Evolutionary conservation across 2,888 invertebrate genomes (phyloP), one percentile per base, ranked within the genome.

Genomic region (Lepeophtheirus nordmannii): DNA sequence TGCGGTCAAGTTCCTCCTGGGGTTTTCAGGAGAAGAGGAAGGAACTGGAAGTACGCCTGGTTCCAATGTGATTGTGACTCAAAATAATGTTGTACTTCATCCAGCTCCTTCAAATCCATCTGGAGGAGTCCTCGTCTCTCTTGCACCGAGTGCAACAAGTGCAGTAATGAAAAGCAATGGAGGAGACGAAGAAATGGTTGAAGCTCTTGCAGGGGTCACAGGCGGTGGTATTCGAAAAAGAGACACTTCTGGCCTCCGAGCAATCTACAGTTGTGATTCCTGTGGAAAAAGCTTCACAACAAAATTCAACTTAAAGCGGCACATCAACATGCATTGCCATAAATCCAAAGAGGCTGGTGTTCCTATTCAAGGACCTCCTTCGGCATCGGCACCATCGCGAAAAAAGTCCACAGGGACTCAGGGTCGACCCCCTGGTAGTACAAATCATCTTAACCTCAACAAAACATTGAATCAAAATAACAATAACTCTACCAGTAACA

Each of bases 321-420:
- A 66, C 58, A 66, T 66, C 40, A 66, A 66, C 60, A 66, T 66
- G 66, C 66, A 66, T 41, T 66, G 66, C 40, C 40, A 39, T 40
- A 40, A 53, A 41, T 41, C 41, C 41, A 40, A 53, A 20, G 66
- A 66, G 41, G 58, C 58, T 60, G 66, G 66, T 9, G 60, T 66
- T 10, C 66, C 66, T 30, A 66, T 66, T 37, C 66, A 66, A 41
- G 66, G 66, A 10, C 66, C 66, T n/a, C 66, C 66, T 37, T 66
- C 66, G 7, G 66, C 66, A 59, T 61, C 59, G 10, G 60, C 62
- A 10, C 66, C 66, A 14, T 58, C 66, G 10, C 30, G 40, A 20
- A 66, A 66, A 61, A 20, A 63, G 20, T 46, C 53, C 14, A n/a
- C 53, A 46, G 14, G n/a, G n/a, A n/a, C 53, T 46, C 53, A 46